These are phyloP conservation scores for Eugnorisma glareosa DNA, from an alignment of 2,888 invertebrate species.

Conservation along the genomic window DNA sequence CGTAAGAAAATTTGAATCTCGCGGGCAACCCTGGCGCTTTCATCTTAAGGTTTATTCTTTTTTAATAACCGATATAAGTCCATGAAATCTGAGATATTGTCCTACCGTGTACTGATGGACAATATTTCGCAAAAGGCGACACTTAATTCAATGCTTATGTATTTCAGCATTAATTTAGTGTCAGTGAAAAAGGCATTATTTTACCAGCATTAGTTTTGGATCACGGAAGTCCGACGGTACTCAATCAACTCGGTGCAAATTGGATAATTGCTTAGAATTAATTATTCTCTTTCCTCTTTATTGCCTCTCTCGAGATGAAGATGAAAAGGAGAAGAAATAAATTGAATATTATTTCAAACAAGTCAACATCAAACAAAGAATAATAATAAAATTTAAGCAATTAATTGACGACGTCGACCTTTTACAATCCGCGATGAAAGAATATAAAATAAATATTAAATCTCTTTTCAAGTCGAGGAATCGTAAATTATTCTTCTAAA, in stretches of 20 bases:
- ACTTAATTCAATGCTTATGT: background rate
- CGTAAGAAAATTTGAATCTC: too few species aligned
- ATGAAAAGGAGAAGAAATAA: conserved; percentile 38
- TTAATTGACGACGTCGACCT: conserved; percentile 55
- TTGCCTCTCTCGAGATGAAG: conserved; percentile 27
- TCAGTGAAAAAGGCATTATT: background rate
- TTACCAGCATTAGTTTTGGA: background rate
- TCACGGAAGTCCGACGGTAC: conserved; percentile 13
- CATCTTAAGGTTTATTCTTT: background rate
- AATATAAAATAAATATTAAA: conserved; percentile 45
- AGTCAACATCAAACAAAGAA: conserved; percentile 54
- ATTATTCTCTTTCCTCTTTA: conserved; percentile 20
- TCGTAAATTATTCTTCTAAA: conserved; percentile 49
- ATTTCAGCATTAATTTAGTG: background rate
- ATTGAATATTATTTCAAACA: conserved; percentile 35
- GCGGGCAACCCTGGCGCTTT: too few species aligned
- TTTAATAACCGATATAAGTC: background rate
- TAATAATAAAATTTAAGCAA: conserved; percentile 37
- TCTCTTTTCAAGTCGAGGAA: conserved; percentile 34
- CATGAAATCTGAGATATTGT: background rate
- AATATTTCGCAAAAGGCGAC: background rate
- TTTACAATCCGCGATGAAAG: conserved; percentile 48
- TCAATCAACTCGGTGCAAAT: conserved; percentile 30
- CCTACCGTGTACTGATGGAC: background rate
- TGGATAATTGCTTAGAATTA: conserved; percentile 39